phyloP scores from a whole-genome alignment of 2,888 invertebrate species.

The Antheraea assamensis region DNA sequence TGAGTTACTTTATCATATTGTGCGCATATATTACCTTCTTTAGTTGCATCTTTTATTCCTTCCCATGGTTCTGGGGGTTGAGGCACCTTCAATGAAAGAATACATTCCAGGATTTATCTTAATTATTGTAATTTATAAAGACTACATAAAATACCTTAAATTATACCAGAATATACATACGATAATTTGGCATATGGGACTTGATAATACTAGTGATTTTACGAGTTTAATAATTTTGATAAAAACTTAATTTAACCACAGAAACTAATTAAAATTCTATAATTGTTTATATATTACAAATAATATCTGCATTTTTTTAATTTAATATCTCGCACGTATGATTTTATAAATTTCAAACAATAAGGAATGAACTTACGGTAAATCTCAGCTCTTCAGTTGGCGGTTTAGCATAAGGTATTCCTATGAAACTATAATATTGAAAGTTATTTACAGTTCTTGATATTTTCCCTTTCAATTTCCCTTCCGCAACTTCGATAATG shows the following conservation, averaged over 20 bases:
- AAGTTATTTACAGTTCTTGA: constrained; percentile 57
- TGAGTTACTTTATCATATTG: constrained; percentile 82
- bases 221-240: neutral
- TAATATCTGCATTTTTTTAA: too few species aligned
- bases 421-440: constrained; percentile 72
- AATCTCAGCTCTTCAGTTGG: constrained; percentile 72
- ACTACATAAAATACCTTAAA: too few species aligned
- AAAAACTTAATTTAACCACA: neutral
- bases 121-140: too few species aligned
- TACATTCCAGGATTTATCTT: constrained; percentile 62
- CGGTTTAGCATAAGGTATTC: constrained; percentile 82
- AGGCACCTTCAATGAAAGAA: constrained; percentile 54
- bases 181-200: neutral
- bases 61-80: constrained; percentile 76
- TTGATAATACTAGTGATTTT: neutral
- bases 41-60: constrained; percentile 84
- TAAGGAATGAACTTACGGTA: constrained; percentile 45
- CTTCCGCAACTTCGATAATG: constrained; percentile 64
- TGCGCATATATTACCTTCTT: constrained; percentile 83
- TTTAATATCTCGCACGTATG: too few species aligned
- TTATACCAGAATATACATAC: too few species aligned
- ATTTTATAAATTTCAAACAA: too few species aligned
- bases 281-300: too few species aligned
- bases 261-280: too few species aligned
- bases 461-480: constrained; percentile 71